Evolutionary conservation across 1,140 invertebrate species (phyloP), one percentile per base, ranked within the genome.

Genomic region (Zaprionus lachaisei): DNA sequence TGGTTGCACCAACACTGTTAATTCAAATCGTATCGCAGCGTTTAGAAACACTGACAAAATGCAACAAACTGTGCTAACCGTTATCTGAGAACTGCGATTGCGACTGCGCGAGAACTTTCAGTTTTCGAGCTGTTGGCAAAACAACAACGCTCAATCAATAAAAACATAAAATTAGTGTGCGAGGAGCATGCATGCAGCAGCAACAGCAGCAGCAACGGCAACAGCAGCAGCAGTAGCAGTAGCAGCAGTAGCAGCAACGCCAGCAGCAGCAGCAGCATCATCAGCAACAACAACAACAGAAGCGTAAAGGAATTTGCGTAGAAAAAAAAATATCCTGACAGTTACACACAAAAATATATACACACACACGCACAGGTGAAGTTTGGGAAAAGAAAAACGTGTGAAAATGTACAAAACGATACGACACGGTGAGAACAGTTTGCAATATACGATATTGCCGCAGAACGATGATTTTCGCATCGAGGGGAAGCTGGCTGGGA

Each of bases 401-500:
- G 15, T 37, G 37, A 94, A 93, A 79, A 95, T 96, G 95, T 96
- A 96, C 93, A 96, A 96, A 93, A 96, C 95, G 56, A 95, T 96
- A 83, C 92, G 95, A 66, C 95, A 96, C 87, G 95, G 95, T 37
- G 95, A 96, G 84, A 95, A 95, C 80, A 95, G 95, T 81, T 93
- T 96, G 78, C 95, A 96, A 80, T 96, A 96, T 89, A 96, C 95
- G 44, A 96, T 96, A 77, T 93, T 96, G 41, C 95, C 95, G 49
- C 95, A 96, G 90, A 95, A 95, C 24, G 95, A 96, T 87, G 95
- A 95, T 81, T 94, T 95, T 72, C 92, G 95, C n/a, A 94, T 93
- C 71, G 94, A 95, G 74, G 95, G 94, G 73, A 94, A 94, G 49
- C 83, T 94, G 17, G 66, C 31, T 34, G 31, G 77, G 6, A 83